phyloP scores from a whole-genome alignment of 1,140 invertebrate species.

The Aphaenogaster floridana region DNA sequence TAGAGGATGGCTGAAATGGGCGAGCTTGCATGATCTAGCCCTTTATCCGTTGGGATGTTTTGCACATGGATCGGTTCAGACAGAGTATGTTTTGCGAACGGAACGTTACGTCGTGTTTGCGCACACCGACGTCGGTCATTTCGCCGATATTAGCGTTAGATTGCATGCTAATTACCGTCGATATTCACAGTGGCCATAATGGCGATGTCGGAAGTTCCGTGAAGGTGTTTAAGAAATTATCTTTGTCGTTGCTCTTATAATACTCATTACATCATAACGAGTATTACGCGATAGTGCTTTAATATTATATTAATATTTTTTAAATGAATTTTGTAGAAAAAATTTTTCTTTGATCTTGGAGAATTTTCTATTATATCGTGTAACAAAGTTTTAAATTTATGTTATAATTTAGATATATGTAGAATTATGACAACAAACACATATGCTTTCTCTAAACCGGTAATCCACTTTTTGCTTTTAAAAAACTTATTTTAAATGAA shows the following conservation, averaged over 20 bases:
- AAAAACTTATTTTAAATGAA: neutral
- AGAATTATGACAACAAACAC: neutral
- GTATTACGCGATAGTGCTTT: too few species aligned
- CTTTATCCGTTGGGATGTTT: constrained; percentile 45
- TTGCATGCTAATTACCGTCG: constrained; percentile 42
- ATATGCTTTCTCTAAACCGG: neutral
- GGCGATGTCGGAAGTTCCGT: neutral
- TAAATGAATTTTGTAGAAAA: neutral
- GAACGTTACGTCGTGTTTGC: constrained; percentile 53
- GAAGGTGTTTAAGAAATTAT: constrained; percentile 28
- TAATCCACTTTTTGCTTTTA: neutral
- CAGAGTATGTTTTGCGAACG: constrained; percentile 47
- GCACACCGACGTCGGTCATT: constrained; percentile 18
- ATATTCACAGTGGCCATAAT: constrained; percentile 14
- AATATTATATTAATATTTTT: constrained; percentile 3
- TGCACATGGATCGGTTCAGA: constrained; percentile 35
- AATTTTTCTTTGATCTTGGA: neutral
- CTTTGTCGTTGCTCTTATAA: neutral
- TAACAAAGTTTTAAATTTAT: neutral
- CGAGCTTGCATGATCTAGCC: constrained; percentile 31
- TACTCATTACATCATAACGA: neutral
- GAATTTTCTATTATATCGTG: neutral
- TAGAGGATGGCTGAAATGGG: neutral
- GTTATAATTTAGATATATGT: neutral
- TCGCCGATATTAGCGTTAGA: constrained; percentile 50